Evolutionary conservation across 2,113 vertebrate genomes (phyloP).

Genomic region (Toxotes chatareus): DNA sequence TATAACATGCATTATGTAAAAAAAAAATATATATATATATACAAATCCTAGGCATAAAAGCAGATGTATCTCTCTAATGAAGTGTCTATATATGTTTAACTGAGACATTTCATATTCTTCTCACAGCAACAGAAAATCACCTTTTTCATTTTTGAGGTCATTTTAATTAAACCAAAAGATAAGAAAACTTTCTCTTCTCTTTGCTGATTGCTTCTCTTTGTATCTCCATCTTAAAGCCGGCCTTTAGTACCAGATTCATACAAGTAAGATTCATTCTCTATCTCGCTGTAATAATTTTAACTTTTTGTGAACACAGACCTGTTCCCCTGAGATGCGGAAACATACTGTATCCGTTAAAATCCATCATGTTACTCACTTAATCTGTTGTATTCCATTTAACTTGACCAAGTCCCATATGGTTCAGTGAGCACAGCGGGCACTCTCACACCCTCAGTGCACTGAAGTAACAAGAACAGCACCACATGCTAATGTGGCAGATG

Average conservation of each 20-base stretch:
- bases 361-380: conserved; percentile 2
- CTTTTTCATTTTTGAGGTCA: conserved; percentile 2
- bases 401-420: conserved; percentile 20
- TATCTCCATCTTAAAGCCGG: conserved; percentile 7
- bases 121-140: neutral
- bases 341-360: conserved; percentile 2
- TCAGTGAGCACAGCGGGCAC: conserved; percentile 32
- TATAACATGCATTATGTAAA: neutral
- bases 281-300: neutral
- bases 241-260: neutral
- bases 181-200: neutral
- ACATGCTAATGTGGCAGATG: conserved; percentile 8
- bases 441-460: conserved; percentile 12
- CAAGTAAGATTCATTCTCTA: neutral
- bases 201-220: conserved; percentile 4
- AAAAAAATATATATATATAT: neutral
- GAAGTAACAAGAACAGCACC: conserved; percentile 6
- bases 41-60: neutral
- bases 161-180: conserved; percentile 40
- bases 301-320: neutral
- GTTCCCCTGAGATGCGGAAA: neutral
- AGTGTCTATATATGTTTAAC: neutral
- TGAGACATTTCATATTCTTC: neutral
- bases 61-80: neutral
- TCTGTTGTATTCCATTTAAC: conserved; percentile 20